These are phyloP conservation scores for Endotricha flammealis DNA, from an alignment of 2,888 invertebrate species.

Conservation along the genomic window DNA sequence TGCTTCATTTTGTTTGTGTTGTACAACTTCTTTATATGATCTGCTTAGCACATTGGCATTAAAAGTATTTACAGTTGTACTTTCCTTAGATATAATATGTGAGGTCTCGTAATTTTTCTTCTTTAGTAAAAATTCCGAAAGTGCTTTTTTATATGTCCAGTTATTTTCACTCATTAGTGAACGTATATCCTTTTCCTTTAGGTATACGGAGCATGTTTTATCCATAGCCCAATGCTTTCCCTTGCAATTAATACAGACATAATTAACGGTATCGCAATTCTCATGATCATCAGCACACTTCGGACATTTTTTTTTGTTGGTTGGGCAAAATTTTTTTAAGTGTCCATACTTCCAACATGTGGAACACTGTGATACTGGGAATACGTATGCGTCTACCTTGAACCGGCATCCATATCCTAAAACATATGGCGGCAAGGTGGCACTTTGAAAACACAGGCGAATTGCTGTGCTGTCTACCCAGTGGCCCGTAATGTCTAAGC, in stretches of 20 bases:
- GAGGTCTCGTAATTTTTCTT: no score
- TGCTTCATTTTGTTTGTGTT: no score
- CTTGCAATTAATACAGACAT: conserved; percentile 6
- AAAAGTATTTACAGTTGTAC: no score
- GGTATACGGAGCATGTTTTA: conserved; percentile 10
- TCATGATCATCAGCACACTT: conserved; percentile 2
- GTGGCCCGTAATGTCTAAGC: conserved; percentile 1
- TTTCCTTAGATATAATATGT: no score
- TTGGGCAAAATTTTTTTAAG: no score
- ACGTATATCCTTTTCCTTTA: conserved; percentile 13
- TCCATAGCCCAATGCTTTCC: conserved; percentile 11
- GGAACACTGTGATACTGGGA: conserved; percentile 7
- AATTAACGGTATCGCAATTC: no score
- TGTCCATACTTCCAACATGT: no score
- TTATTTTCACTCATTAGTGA: conserved; percentile 11
- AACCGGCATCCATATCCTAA: conserved; percentile 10
- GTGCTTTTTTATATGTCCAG: conserved; percentile 10
- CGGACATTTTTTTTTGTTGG: conserved; percentile 7
- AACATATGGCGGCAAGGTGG: conserved; percentile 3
- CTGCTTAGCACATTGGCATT: no score
- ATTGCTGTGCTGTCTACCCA: conserved; percentile 10
- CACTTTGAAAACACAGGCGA: conserved; percentile 4
- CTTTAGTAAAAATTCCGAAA: neutral
- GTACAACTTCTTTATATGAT: no score
- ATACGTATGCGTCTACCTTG: conserved; percentile 9